Evolutionary conservation across 2,888 invertebrate species (phyloP), one percentile per base, ranked within the genome.

Genomic region (Catocala sponsa): DNA sequence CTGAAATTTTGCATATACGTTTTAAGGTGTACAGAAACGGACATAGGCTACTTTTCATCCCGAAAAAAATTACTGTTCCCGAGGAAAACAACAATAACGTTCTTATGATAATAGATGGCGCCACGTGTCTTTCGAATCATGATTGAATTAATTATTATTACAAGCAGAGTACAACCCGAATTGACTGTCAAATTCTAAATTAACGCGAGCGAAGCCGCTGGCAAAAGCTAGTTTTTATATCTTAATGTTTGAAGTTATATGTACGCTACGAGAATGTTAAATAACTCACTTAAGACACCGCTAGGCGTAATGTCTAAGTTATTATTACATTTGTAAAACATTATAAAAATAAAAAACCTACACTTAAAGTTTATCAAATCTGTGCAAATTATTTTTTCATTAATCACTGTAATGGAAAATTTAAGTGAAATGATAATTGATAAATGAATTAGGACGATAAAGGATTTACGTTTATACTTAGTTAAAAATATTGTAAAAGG

Each of bases 401-500:
- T 58, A 67, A 61, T 62, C 48, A 59, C 59, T 33, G 55, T 67
- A 70, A 71, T 74, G 66, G 56, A 70, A 74, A 71, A 51, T 59
- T 65, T 12, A 50, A 53, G 68, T 55, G 59, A 68, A 68, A 62
- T 66, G 71, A 70, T 74, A 73, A 71, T 70, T 72, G 74, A 69
- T 68, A 62, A 63, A 73, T 67, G 72, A 78, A 75, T 74, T 70
- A 71, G 53, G 42, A 15, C 41, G 79, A 83, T 81, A 76, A 59
- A 67, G 55, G 72, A 72, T 74, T 75, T 76, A 70, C 70, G 63
- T 70, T 58, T 58, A 52, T 71, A 75, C 83, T 81, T 79, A 79
- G 72, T 69, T 68, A 76, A 74, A 81, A 78, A 76, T 80, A 80
- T 81, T 79, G 69, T 82, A 82, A 82, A 85, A 87, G 84, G 82